A percentile compares a stretch with the other conserved stretches of the same genome.
phyloP scores from a whole-genome alignment of 1,140 invertebrate species.

The Halotydeus destructor region DNA sequence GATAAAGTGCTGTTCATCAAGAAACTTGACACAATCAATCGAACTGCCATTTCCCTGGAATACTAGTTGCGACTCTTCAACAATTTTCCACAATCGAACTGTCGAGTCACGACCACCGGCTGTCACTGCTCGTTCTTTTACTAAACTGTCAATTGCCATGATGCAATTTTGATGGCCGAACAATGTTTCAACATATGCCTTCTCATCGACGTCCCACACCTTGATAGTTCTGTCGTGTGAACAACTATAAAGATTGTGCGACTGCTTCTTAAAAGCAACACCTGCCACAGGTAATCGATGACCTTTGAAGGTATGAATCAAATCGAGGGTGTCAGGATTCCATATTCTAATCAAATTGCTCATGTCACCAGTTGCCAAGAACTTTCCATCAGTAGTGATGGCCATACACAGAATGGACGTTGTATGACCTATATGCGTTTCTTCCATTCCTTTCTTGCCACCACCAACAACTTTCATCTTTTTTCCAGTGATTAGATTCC shows the following conservation, averaged over 20 bases:
- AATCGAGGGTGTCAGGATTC: slow-evolving; percentile 49
- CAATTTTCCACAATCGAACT: slow-evolving; percentile 80
- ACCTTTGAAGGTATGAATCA: slow-evolving; percentile 48
- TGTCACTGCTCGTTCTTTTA: slow-evolving; percentile 57
- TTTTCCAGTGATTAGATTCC: slow-evolving; percentile 32
- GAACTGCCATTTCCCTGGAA: slow-evolving; percentile 56
- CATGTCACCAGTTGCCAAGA: slow-evolving; percentile 50
- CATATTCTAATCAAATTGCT: slow-evolving; percentile 59
- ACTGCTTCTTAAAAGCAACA: slow-evolving; percentile 58
- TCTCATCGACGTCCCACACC: slow-evolving; percentile 84
- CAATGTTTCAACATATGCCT: slow-evolving; percentile 84
- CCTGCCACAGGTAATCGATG: slow-evolving; percentile 34
- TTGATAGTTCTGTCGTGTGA: slow-evolving; percentile 58
- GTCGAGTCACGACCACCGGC: slow-evolving; percentile 65
- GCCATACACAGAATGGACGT: slow-evolving; percentile 44
- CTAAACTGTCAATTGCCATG: slow-evolving; percentile 54
- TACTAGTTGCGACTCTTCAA: slow-evolving; percentile 84
- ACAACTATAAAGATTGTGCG: slow-evolving; percentile 66
- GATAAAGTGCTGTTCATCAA: slow-evolving; percentile 79
- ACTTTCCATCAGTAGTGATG: slow-evolving; percentile 61
- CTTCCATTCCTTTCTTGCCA: slow-evolving; percentile 15
- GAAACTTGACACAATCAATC: slow-evolving; percentile 63
- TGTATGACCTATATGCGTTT: slow-evolving; percentile 26
- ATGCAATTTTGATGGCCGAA: slow-evolving; percentile 72
- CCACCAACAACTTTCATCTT: slow-evolving; percentile 28